phyloP scores from a whole-genome alignment of 1,140 invertebrate genomes.

The Oncopodura yosiiana region DNA sequence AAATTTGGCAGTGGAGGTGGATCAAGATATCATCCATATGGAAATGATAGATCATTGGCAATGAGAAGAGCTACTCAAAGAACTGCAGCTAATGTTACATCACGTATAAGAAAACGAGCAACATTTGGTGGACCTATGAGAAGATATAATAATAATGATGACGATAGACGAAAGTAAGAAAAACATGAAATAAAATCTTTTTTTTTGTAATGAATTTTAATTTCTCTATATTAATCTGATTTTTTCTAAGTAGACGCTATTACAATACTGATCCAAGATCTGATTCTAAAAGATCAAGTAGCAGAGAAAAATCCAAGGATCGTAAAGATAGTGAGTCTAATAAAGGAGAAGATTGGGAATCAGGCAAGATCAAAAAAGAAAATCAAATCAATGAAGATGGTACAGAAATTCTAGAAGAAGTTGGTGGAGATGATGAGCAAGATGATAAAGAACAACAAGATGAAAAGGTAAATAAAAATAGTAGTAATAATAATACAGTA shows the following conservation, averaged over 20 bases:
- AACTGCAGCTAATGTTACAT: constrained; percentile 20
- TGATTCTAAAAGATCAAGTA: too few relatives aligned
- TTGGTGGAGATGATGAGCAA: constrained; percentile 5
- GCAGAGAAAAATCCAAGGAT: constrained; percentile 2
- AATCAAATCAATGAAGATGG: constrained; percentile 7
- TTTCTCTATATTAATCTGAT: too few relatives aligned
- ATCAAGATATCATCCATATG: background rate
- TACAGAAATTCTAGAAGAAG: constrained; percentile 7
- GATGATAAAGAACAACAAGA: background rate
- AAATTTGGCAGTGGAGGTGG: background rate
- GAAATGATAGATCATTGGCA: constrained; percentile 7
- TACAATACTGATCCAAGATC: too few relatives aligned
- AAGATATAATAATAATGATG: background rate
- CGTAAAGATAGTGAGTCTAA: constrained; percentile 3
- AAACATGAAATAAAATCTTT: background rate
- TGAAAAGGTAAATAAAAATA: background rate
- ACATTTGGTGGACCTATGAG: background rate
- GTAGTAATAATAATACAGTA: background rate
- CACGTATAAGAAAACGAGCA: constrained; percentile 15
- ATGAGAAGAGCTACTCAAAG: constrained; percentile 12
- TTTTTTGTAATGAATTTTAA: too few relatives aligned
- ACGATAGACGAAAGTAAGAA: background rate
- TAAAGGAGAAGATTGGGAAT: constrained; percentile 2
- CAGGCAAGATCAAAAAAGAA: background rate
- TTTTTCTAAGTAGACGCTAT: too few relatives aligned